phyloP scores from a whole-genome alignment of 2,888 invertebrate genomes.

The Cyrtodaria siliqua region DNA sequence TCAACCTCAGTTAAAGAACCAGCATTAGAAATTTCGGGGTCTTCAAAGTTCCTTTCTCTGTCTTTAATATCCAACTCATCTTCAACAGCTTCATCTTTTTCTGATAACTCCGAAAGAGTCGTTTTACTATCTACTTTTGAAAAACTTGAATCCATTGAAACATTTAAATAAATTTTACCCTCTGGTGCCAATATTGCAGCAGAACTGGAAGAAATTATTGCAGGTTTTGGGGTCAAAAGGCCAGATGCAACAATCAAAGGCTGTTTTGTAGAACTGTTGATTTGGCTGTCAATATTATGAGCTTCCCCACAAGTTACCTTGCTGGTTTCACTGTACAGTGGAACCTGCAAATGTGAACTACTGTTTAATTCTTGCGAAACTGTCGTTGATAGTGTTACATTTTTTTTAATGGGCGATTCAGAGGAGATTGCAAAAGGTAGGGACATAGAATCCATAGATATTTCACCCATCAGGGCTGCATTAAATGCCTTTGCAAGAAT shows the following conservation, averaged over 20 bases:
- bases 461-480: conserved; percentile 47
- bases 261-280: no score
- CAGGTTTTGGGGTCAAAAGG: not conserved
- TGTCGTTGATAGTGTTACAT: not conserved
- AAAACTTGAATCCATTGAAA: conserved; percentile 36
- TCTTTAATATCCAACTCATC: not conserved
- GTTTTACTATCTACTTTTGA: conserved; percentile 12
- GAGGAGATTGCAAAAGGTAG: conserved; percentile 13
- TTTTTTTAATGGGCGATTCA: not conserved
- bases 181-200: conserved; percentile 5
- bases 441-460: conserved; percentile 47
- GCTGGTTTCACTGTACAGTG: no score
- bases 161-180: conserved; percentile 20
- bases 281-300: no score
- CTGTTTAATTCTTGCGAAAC: no score
- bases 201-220: not conserved
- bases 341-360: no score
- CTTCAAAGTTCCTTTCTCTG: no score
- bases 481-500: conserved; percentile 57
- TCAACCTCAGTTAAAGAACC: not conserved
- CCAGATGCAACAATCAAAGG: not conserved
- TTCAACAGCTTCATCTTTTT: not conserved
- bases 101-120: not conserved
- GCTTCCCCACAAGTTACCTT: no score
- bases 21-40: not conserved